Conservation (phyloP, 92 coral and sea anemone species). For the Porites rus region DNA sequence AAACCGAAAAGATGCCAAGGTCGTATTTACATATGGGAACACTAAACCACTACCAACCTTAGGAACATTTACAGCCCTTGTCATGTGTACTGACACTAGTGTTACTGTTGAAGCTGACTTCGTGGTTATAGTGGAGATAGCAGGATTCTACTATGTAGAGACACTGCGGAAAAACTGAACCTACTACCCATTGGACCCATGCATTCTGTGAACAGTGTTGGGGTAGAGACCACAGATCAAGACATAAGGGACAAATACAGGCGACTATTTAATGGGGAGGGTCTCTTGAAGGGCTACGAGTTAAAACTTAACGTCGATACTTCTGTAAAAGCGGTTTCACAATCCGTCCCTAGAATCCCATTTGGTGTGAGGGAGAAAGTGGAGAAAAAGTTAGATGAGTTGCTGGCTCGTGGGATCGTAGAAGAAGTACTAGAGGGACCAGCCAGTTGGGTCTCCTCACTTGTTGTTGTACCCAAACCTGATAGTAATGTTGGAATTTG, state of each 20-base stretch:
- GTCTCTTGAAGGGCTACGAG: slow-evolving; percentile 29
- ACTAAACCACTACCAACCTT: slow-evolving; percentile 28
- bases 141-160: slow-evolving; percentile 9
- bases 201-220: slow-evolving; percentile 21
- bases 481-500: slow-evolving; percentile 38
- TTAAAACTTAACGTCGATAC: slow-evolving; percentile 22
- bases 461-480: slow-evolving; percentile 26
- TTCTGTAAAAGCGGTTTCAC: slow-evolving; percentile 38
- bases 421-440: slow-evolving; percentile 43
- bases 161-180: slow-evolving; percentile 7
- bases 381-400: no score
- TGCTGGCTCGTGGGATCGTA: slow-evolving; percentile 6
- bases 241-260: slow-evolving; percentile 17
- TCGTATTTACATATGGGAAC: slow-evolving; percentile 32
- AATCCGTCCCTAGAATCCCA: slow-evolving; percentile 13
- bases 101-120: slow-evolving; percentile 9
- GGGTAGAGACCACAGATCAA: not conserved
- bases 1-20: slow-evolving; percentile 10
- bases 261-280: slow-evolving; percentile 26
- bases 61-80: slow-evolving; percentile 23
- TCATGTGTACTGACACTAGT: slow-evolving; percentile 1
- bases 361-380: no score
- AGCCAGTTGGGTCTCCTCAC: slow-evolving; percentile 43
- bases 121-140: slow-evolving; percentile 4
- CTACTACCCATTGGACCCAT: slow-evolving; percentile 4